phyloP scores from a whole-genome alignment of 2,888 invertebrate genomes.

The Lacanobia oleracea region DNA sequence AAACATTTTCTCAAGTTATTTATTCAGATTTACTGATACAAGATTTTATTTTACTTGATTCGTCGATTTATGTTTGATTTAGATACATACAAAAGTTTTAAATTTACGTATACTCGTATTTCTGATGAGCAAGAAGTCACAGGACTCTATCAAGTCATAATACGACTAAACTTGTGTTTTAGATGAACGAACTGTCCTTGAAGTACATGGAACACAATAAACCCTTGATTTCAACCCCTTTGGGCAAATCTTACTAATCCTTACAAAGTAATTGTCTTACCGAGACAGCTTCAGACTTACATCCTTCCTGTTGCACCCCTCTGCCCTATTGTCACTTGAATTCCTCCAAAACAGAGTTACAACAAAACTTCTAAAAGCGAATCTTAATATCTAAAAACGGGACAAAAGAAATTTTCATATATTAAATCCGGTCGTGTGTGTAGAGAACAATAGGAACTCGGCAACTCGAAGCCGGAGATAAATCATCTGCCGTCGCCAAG shows the following conservation, averaged over 20 bases:
- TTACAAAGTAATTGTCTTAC: constrained; percentile 19
- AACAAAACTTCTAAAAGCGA: constrained; percentile 55
- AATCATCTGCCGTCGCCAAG: constrained; percentile 62
- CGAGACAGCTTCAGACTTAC: constrained; percentile 20
- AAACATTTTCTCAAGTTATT: constrained; percentile 21
- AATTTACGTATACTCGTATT: neutral
- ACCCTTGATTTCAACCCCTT: neutral
- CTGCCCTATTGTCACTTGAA: constrained; percentile 44
- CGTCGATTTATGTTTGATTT: neutral
- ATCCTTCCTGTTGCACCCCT: constrained; percentile 32
- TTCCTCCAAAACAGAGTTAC: constrained; percentile 51
- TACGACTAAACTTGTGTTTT: neutral
- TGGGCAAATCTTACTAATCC: constrained; percentile 1
- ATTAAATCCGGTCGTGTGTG: constrained; percentile 62
- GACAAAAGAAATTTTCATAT: constrained; percentile 64
- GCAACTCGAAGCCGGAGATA: constrained; percentile 64
- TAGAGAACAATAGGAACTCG: constrained; percentile 60
- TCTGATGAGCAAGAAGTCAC: neutral
- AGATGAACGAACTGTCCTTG: neutral
- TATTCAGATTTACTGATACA: constrained; percentile 2
- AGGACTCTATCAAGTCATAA: neutral
- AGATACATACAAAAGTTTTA: neutral
- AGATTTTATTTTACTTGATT: constrained; percentile 9
- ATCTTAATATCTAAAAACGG: constrained; percentile 60
- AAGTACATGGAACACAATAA: neutral